Percentiles rank a stretch among this genome's conserved stretches.
These are phyloP conservation scores for Steatornis caripensis DNA, from an alignment of 2,113 vertebrate genomes.

Conservation along the genomic window DNA sequence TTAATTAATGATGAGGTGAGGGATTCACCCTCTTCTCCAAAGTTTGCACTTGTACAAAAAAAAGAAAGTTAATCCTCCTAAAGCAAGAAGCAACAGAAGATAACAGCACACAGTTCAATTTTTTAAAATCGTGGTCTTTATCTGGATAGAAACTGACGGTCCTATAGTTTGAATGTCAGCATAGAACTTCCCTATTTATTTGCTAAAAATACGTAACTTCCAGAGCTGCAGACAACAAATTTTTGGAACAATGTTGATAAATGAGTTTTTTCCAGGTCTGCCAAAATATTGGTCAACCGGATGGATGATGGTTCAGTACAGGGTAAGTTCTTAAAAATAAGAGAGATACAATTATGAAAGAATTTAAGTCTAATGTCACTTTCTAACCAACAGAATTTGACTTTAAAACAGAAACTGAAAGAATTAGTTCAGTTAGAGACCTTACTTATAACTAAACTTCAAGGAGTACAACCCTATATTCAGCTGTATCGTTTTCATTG, in stretches of 20 bases:
- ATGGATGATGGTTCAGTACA: not conserved
- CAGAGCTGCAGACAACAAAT: not conserved
- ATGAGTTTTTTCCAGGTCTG: not conserved
- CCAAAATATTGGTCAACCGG: not conserved
- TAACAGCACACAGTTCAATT: not conserved
- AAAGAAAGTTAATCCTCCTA: not conserved
- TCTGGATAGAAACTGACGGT: not conserved
- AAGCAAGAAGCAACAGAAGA: not conserved
- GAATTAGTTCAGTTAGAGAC: not conserved
- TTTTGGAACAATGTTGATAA: not conserved
- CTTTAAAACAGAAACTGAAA: not conserved
- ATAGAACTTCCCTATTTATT: not conserved
- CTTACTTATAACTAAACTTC: not conserved
- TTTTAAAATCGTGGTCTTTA: not conserved
- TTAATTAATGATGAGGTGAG: not conserved
- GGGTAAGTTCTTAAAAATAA: not conserved
- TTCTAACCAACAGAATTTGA: not conserved
- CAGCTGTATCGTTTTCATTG: not conserved
- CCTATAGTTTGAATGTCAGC: not conserved
- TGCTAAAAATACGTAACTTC: not conserved
- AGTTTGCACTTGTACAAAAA: not conserved
- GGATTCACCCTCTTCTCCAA: not conserved
- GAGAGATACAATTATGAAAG: not conserved
- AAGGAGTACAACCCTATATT: not conserved
- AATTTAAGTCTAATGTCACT: not conserved